These are phyloP conservation scores for Onthophagus taurus DNA, from an alignment of 1,140 invertebrate species.

Conservation along the genomic window DNA sequence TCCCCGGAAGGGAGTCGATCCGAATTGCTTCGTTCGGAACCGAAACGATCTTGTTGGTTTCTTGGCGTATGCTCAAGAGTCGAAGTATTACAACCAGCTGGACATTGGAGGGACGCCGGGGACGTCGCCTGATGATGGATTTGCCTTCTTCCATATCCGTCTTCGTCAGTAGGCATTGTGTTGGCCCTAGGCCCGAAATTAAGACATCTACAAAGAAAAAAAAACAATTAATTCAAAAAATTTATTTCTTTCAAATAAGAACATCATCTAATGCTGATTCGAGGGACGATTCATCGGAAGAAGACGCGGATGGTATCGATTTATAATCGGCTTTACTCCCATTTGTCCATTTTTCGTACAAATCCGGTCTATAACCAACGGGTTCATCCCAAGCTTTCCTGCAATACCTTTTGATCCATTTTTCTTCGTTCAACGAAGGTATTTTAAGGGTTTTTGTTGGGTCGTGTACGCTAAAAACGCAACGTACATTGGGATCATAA, in stretches of 20 bases:
- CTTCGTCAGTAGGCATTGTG: constrained; percentile 36
- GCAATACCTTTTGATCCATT: constrained; percentile 47
- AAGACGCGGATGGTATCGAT: too few relatives aligned
- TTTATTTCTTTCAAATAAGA: too few relatives aligned
- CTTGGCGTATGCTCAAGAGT: constrained; percentile 18
- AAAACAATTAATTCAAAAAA: too few relatives aligned
- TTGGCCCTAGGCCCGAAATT: constrained; percentile 38
- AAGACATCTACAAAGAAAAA: constrained; percentile 36
- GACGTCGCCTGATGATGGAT: constrained; percentile 23
- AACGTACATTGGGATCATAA: constrained; percentile 34
- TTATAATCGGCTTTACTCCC: too few relatives aligned
- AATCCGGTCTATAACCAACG: constrained; percentile 38
- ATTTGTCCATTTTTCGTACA: constrained; percentile 43
- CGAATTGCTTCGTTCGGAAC: constrained; percentile 28
- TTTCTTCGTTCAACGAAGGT: constrained; percentile 28
- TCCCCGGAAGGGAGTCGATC: constrained; percentile 32
- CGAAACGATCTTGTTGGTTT: constrained; percentile 21
- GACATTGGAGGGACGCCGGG: constrained; percentile 23
- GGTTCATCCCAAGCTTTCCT: constrained; percentile 38
- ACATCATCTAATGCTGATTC: background rate
- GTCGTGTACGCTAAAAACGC: constrained; percentile 17
- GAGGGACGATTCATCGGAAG: too few relatives aligned
- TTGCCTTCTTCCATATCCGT: constrained; percentile 35
- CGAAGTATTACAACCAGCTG: constrained; percentile 28
- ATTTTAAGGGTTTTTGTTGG: constrained; percentile 13